Percentiles rank a stretch among this genome's conserved stretches.
phyloP scores from a whole-genome alignment of 2,888 invertebrate species.

The Ceraclea dissimilis region DNA sequence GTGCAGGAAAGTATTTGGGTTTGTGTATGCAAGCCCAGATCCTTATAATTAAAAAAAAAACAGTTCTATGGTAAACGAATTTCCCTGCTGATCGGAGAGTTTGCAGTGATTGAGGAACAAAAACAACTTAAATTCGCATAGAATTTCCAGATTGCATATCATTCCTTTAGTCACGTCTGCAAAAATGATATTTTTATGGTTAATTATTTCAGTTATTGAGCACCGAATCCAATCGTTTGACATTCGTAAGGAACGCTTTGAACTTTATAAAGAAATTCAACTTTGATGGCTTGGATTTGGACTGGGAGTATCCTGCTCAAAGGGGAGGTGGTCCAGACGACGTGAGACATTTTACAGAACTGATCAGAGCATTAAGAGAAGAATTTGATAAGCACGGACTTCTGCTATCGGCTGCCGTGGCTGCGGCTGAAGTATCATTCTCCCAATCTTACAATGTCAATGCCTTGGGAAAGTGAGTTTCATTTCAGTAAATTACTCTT shows the following conservation, averaged over 20 bases:
- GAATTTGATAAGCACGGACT: conserved; percentile 48
- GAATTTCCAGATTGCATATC: too few species aligned
- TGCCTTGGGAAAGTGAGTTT: too few species aligned
- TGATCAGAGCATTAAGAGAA: conserved; percentile 49
- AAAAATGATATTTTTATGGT: too few species aligned
- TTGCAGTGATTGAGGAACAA: too few species aligned
- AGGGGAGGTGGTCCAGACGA: conserved; percentile 32
- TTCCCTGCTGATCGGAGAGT: too few species aligned
- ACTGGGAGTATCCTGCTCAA: conserved; percentile 61
- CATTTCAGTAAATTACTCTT: too few species aligned
- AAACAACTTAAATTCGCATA: too few species aligned
- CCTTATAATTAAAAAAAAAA: too few species aligned
- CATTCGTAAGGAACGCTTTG: conserved; percentile 51
- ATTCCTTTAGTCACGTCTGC: too few species aligned
- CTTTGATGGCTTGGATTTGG: conserved; percentile 66
- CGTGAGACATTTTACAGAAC: conserved; percentile 42
- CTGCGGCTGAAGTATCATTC: conserved; percentile 43
- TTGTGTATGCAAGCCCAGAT: too few species aligned
- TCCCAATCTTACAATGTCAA: conserved; percentile 50
- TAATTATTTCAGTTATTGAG: conserved; percentile 29
- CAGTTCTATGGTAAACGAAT: too few species aligned
- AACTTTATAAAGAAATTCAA: conserved; percentile 46
- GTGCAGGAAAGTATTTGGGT: too few species aligned
- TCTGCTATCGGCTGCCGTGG: conserved; percentile 53
- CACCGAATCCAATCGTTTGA: conserved; percentile 25